phyloP scores from a whole-genome alignment of 2,888 invertebrate genomes.

The Chouioia cunea region DNA sequence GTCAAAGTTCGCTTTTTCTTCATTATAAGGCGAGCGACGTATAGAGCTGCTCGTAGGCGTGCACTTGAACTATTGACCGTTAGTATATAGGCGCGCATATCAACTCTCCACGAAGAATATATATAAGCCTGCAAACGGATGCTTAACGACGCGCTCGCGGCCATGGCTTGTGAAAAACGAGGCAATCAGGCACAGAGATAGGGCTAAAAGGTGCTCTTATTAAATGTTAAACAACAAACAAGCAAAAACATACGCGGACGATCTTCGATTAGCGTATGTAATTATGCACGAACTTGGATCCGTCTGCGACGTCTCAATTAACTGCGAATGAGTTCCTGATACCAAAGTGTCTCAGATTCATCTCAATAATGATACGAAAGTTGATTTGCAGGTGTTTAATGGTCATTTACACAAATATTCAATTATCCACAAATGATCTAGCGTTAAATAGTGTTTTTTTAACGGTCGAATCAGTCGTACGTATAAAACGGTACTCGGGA shows the following conservation, averaged over 20 bases:
- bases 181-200: slow-evolving; percentile 48
- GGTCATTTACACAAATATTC: no score
- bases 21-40: no score
- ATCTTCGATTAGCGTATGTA: slow-evolving; percentile 38
- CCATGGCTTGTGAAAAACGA: slow-evolving; percentile 49
- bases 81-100: neutral
- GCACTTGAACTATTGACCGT: slow-evolving; percentile 18
- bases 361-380: no score
- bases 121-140: slow-evolving; percentile 7
- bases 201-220: neutral
- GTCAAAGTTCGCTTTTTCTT: neutral
- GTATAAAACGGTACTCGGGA: neutral
- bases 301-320: slow-evolving; percentile 16
- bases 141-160: slow-evolving; percentile 39
- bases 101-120: slow-evolving; percentile 2
- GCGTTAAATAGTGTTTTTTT: no score
- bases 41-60: neutral
- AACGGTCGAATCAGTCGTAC: neutral
- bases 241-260: no score
- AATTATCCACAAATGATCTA: no score
- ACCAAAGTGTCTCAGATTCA: neutral
- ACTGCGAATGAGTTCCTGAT: slow-evolving; percentile 11
- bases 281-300: slow-evolving; percentile 22
- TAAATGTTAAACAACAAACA: no score
- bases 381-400: no score